These are phyloP conservation scores for Coptodon bakossiorum DNA, from an alignment of 2,113 vertebrate species.

Conservation along the genomic window DNA sequence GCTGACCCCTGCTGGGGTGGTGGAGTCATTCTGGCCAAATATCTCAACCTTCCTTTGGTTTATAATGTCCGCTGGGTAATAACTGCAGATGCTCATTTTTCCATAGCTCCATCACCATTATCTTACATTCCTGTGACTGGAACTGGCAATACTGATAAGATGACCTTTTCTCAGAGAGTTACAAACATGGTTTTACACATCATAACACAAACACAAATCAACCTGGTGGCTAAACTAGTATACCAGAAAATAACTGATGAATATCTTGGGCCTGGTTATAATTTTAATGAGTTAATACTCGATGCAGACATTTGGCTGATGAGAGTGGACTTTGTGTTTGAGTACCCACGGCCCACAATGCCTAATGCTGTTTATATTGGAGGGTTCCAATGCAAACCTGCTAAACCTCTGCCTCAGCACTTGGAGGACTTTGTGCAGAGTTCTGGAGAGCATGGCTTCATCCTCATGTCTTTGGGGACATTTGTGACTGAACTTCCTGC, in stretches of 20 bases:
- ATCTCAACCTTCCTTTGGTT: constrained; percentile 63
- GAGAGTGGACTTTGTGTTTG: too few species aligned
- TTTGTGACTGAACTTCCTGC: too few species aligned
- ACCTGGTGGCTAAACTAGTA: background rate
- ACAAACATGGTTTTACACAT: background rate
- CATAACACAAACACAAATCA: background rate
- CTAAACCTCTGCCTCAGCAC: too few species aligned
- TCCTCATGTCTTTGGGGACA: too few species aligned
- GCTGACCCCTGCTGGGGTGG: constrained; percentile 52
- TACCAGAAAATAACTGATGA: background rate
- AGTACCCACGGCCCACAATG: too few species aligned
- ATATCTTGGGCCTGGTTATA: background rate
- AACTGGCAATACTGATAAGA: background rate
- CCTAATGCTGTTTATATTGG: too few species aligned
- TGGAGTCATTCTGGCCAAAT: constrained; percentile 58
- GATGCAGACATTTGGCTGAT: background rate
- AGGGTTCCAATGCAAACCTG: too few species aligned
- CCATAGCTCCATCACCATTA: background rate
- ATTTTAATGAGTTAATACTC: background rate
- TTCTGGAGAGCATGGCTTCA: too few species aligned
- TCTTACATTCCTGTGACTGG: background rate
- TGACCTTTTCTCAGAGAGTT: background rate
- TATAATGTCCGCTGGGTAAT: constrained; percentile 63
- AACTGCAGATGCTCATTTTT: constrained; percentile 43
- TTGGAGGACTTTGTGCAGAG: too few species aligned